phyloP scores from a whole-genome alignment of 2,113 vertebrate species.

The Myrmophylax atrothorax region DNA sequence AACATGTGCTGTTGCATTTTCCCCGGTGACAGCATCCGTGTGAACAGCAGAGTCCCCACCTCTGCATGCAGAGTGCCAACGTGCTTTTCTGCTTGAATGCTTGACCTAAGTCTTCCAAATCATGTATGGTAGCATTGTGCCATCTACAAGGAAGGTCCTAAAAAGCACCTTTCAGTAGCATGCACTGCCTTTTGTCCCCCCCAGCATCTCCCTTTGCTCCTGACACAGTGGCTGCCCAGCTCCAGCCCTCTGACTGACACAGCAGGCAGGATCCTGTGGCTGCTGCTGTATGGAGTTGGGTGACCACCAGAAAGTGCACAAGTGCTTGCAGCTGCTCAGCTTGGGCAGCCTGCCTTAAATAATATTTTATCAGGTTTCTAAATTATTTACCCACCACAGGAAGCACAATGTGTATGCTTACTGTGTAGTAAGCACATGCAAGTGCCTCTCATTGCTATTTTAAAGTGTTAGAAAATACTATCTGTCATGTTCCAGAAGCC shows the following conservation, averaged over 20 bases:
- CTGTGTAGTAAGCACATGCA: background rate
- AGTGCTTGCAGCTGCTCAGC: background rate
- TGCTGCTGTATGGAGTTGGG: background rate
- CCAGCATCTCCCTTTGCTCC: background rate
- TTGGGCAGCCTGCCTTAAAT: slow-evolving; percentile 2
- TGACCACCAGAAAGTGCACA: background rate
- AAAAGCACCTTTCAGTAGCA: background rate
- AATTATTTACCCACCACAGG: slow-evolving; percentile 7
- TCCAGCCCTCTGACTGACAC: background rate
- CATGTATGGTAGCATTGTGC: background rate
- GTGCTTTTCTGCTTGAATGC: background rate
- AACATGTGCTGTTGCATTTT: background rate
- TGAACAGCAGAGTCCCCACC: rapidly evolving
- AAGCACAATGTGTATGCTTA: rapidly evolving
- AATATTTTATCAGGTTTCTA: background rate
- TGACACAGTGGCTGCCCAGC: background rate
- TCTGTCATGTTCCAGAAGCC: background rate
- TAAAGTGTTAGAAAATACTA: background rate
- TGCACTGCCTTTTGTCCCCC: background rate
- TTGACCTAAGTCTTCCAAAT: background rate
- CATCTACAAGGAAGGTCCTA: background rate
- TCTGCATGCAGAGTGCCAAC: rapidly evolving
- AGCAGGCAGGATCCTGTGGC: background rate
- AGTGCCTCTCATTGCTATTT: background rate
- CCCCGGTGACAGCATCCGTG: background rate